Percentiles rank a stretch among this genome's conserved stretches.
Evolutionary conservation across 2,797 vertebrate species (phyloP).

Genomic region (Columba guinea): DNA sequence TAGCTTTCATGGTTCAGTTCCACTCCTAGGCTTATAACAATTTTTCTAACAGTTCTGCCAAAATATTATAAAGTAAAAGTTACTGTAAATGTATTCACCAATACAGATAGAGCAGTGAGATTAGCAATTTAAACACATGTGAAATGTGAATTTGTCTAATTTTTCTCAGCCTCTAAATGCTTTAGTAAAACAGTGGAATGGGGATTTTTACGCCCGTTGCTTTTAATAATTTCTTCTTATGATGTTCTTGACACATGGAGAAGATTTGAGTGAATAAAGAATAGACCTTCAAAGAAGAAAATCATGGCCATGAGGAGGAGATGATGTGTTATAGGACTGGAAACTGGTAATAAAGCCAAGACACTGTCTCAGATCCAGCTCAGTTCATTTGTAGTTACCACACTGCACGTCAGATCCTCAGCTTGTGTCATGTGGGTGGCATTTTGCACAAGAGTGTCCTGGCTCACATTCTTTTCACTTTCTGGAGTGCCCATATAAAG

Average conservation of each 20-base stretch:
- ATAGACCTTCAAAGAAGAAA: conserved; percentile 21
- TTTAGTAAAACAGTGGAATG: conserved; percentile 30
- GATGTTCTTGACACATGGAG: conserved; percentile 21
- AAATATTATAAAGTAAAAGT: conserved; percentile 50
- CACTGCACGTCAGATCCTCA: not conserved
- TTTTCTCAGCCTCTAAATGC: conserved; percentile 45
- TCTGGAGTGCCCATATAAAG: not conserved
- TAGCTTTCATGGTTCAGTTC: conserved; percentile 67
- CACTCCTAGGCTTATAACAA: conserved; percentile 47
- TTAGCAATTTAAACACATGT: conserved; percentile 57
- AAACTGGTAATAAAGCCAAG: conserved; percentile 15
- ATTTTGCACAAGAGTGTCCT: conserved; percentile 3
- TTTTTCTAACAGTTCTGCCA: conserved; percentile 67
- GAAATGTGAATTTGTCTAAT: conserved; percentile 57
- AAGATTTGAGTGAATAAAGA: conserved; percentile 50
- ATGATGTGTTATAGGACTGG: not conserved
- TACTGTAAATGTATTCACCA: conserved; percentile 51
- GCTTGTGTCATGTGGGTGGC: conserved; percentile 23
- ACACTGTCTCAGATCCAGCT: not conserved
- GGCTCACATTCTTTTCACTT: not conserved
- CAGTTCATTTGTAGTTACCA: not conserved
- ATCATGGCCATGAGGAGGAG: conserved; percentile 2
- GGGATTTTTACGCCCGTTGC: conserved; percentile 2
- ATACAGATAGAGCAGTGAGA: conserved; percentile 32
- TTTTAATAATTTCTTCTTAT: conserved; percentile 43